Base-by-base conservation (phyloP, 1,140 invertebrate genomes). In the Aphelenchoides fujianensis region DNA sequence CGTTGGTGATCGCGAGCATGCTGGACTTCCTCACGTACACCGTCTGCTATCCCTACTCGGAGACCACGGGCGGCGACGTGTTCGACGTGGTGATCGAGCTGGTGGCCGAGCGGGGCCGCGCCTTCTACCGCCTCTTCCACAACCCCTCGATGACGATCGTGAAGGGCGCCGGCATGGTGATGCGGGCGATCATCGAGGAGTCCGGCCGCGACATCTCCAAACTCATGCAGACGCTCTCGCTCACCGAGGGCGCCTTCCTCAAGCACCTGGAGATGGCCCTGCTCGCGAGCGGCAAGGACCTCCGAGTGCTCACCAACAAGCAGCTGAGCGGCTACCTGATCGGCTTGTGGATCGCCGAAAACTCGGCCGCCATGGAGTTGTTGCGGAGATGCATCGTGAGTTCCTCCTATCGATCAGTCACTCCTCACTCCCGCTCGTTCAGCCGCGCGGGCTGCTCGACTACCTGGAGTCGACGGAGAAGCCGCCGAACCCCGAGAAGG, bases 21-120 rank as follows among this genome's bases (percentile, higher is more conserved):
- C 88, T 99, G 80, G 97, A 99, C 86, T 95, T 99, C 84, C 87
- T 99, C 72, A 98, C 95, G n/a, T 99, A 96, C 88, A 91, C 94
- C 3, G 87, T 99, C 7, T 98, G 96, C 87, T 92, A 96, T 71
- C 97, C 97, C 27, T 99, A 98, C 86, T 95, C 93, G 85, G 97
- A 99, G 87, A 98, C 97, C 34, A 98, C 97, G 0, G 93, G 97
- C 84, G 94, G 95, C 23, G 92, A 92, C 80, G 92, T 97, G 84
- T 99, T 99, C 87, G 96, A 99, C 85, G 90, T 90, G 71, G 86
- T 99, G 35, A 86, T 98, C 35, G 92, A 95, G 86, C 90, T 97
- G 89, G 94, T 98, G 0, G 93, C 95, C 0, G 89, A 90, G 41
- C 89, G 92, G 78, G 96, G 95, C 23, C 88, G 94, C 73, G 90